These are phyloP conservation scores for Ophonus ardosiacus DNA, from an alignment of 2,888 invertebrate genomes.

Conservation along the genomic window DNA sequence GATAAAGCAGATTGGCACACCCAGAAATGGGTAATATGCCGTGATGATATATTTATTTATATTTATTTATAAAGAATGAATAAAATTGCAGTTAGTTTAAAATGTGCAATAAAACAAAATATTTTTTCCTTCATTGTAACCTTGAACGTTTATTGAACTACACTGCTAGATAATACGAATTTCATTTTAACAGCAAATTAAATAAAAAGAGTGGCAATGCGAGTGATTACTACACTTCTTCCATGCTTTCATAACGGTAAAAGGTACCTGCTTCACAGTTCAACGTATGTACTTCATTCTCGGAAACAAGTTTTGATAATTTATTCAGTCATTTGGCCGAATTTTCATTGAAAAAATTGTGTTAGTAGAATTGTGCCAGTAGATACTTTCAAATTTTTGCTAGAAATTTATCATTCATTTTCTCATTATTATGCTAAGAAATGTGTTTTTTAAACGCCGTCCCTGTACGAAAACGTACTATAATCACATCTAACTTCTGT, in stretches of 20 bases:
- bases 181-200: background rate
- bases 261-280: conserved; percentile 39
- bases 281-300: conserved; percentile 1
- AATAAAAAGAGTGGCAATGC: background rate
- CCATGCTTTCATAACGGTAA: conserved; percentile 56
- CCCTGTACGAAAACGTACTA: too few relatives aligned
- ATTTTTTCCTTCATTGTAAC: too few relatives aligned
- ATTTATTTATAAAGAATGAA: too few relatives aligned
- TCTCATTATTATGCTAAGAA: background rate
- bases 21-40: too few relatives aligned
- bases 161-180: too few relatives aligned
- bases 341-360: conserved; percentile 20
- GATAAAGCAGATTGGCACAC: too few relatives aligned
- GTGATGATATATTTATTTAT: too few relatives aligned
- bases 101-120: too few relatives aligned
- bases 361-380: conserved; percentile 42
- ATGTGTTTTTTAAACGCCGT: background rate
- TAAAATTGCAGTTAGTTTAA: too few relatives aligned
- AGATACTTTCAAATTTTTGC: conserved; percentile 32
- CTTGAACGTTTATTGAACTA: too few relatives aligned
- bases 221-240: background rate
- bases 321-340: background rate
- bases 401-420: background rate
- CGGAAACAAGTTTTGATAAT: conserved; percentile 33
- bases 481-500: too few relatives aligned